Conservation (phyloP, 1,140 invertebrate species). For the Tyrophagus putrescentiae region DNA sequence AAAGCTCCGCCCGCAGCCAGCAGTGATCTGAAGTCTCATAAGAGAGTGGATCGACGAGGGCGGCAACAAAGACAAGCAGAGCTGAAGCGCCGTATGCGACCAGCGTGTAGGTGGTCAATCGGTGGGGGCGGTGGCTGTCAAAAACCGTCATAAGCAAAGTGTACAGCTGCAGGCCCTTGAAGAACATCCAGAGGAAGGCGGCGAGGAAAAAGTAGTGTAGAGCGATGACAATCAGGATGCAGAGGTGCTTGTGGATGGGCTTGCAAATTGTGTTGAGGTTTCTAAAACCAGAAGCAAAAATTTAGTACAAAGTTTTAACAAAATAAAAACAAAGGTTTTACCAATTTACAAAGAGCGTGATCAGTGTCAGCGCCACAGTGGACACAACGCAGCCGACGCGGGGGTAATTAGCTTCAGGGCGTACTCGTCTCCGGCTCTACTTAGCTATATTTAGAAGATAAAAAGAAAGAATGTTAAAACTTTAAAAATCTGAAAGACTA, state of each 20-base stretch:
- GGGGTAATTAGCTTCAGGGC: slow-evolving; percentile 62
- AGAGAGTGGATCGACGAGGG: slow-evolving; percentile 57
- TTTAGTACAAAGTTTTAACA: slow-evolving; percentile 18
- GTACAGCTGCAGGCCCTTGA: slow-evolving; percentile 77
- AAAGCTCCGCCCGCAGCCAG: slow-evolving; percentile 70
- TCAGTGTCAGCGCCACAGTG: slow-evolving; percentile 60
- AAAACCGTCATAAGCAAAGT: slow-evolving; percentile 88
- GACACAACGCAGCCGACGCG: slow-evolving; percentile 71
- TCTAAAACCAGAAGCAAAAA: slow-evolving; percentile 3
- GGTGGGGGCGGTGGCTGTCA: slow-evolving; percentile 46
- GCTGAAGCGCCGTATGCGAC: slow-evolving; percentile 63
- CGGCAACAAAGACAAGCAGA: slow-evolving; percentile 57
- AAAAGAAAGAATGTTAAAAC: too few relatives aligned
- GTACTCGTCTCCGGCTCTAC: slow-evolving; percentile 33
- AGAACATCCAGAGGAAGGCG: slow-evolving; percentile 72
- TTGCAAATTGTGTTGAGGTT: slow-evolving; percentile 16
- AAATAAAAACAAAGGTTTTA: slow-evolving; percentile 29
- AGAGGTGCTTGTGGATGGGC: slow-evolving; percentile 42
- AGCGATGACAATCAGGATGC: slow-evolving; percentile 72
- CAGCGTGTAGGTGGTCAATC: slow-evolving; percentile 65
- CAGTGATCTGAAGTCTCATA: slow-evolving; percentile 66
- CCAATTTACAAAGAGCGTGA: slow-evolving; percentile 68
- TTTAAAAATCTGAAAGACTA: too few relatives aligned
- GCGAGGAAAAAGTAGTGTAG: slow-evolving; percentile 89
- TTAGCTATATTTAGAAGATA: too few relatives aligned